Conservation (phyloP, 2,113 vertebrate species). For the Phaethornis superciliosus region DNA sequence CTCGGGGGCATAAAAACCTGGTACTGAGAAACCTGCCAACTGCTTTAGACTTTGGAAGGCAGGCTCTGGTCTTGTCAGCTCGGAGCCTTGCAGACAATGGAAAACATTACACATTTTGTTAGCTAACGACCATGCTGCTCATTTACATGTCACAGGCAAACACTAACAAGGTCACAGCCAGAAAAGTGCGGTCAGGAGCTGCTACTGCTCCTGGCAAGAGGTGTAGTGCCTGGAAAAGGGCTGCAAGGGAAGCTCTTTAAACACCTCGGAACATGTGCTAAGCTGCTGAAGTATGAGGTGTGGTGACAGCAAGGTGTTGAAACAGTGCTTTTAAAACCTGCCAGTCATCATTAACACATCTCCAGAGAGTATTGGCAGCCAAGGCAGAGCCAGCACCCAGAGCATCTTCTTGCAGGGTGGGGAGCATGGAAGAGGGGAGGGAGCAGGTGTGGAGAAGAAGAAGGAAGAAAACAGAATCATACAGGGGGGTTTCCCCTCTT, state of each 20-base stretch:
- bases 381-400: constrained; percentile 39
- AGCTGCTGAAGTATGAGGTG: constrained; percentile 72
- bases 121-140: constrained; percentile 44
- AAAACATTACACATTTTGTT: constrained; percentile 17
- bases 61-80: constrained; percentile 48
- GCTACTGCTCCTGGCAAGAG: constrained; percentile 59
- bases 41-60: constrained; percentile 68
- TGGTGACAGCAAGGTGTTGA: constrained; percentile 70
- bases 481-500: neutral
- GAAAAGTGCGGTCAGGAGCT: constrained; percentile 51
- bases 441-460: constrained; percentile 47
- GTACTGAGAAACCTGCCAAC: constrained; percentile 75
- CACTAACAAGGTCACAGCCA: constrained; percentile 65
- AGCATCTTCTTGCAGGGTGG: constrained; percentile 31
- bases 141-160: constrained; percentile 65
- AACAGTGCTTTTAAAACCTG: constrained; percentile 48
- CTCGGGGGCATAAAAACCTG: constrained; percentile 76
- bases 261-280: constrained; percentile 69
- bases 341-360: constrained; percentile 71
- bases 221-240: constrained; percentile 1
- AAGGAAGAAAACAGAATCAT: neutral
- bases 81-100: constrained; percentile 35
- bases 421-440: neutral
- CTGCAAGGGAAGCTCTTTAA: constrained; percentile 10
- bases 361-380: constrained; percentile 5